Evolutionary conservation across 1,140 invertebrate genomes (phyloP).

Genomic region (Drosophila mayri): DNA sequence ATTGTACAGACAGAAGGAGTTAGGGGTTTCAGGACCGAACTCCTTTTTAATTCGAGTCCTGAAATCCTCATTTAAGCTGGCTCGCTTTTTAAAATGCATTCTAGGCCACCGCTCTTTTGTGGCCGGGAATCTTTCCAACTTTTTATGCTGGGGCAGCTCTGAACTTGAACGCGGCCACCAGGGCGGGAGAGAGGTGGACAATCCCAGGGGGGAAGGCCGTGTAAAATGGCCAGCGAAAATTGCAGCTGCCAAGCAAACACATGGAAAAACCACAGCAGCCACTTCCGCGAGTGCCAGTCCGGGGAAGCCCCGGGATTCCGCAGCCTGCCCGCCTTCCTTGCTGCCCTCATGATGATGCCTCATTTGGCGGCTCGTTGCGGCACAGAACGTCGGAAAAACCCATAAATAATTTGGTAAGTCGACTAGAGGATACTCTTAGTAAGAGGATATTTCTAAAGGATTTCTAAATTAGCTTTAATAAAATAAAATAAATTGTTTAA

Average conservation of each 20-base stretch:
- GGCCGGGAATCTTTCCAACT: slow-evolving; percentile 30
- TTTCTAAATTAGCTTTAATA: neutral
- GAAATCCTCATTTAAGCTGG: slow-evolving; percentile 17
- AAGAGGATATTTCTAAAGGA: neutral
- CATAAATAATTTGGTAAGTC: neutral
- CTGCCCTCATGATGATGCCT: slow-evolving; percentile 31
- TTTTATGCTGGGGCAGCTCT: slow-evolving; percentile 19
- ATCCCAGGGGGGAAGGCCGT: neutral
- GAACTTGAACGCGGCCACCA: slow-evolving; percentile 29
- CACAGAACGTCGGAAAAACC: slow-evolving; percentile 22
- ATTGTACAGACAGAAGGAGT: slow-evolving; percentile 2
- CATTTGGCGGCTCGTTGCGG: slow-evolving; percentile 59
- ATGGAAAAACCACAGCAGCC: slow-evolving; percentile 71
- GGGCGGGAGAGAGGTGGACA: too few species aligned
- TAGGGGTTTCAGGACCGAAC: neutral
- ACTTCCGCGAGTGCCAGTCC: slow-evolving; percentile 68
- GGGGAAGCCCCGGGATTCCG: slow-evolving; percentile 40
- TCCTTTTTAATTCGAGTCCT: slow-evolving; percentile 18
- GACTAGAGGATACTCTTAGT: neutral
- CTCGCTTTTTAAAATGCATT: slow-evolving; percentile 18
- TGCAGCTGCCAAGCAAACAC: slow-evolving; percentile 70
- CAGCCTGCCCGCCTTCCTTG: slow-evolving; percentile 3
- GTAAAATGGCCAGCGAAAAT: slow-evolving; percentile 47
- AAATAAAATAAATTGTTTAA: neutral
- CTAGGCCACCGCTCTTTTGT: slow-evolving; percentile 28